These are phyloP conservation scores for Drosophila anomalata DNA, from an alignment of 2,888 invertebrate species.

Conservation along the genomic window DNA sequence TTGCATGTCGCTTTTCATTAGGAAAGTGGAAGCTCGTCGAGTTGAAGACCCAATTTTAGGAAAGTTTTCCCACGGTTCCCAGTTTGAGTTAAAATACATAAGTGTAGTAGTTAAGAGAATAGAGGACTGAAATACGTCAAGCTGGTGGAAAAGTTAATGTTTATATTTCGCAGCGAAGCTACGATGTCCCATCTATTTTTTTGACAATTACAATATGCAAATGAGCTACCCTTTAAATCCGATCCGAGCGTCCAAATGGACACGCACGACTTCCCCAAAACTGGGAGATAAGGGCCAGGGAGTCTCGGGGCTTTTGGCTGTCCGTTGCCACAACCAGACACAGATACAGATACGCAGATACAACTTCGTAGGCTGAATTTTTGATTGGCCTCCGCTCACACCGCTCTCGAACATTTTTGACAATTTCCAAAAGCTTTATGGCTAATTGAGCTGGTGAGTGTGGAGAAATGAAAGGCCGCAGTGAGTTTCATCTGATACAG, in stretches of 20 bases:
- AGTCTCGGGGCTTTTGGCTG: not conserved
- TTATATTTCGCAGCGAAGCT: slow-evolving; percentile 24
- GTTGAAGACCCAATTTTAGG: not conserved
- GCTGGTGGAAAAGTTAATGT: slow-evolving; percentile 29
- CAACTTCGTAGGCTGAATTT: slow-evolving; percentile 62
- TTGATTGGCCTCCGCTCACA: slow-evolving; percentile 62
- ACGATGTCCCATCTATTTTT: slow-evolving; percentile 23
- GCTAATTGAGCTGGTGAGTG: slow-evolving; percentile 27
- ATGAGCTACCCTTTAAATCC: slow-evolving; percentile 38
- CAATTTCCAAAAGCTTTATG: slow-evolving; percentile 51
- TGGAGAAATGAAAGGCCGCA: not conserved
- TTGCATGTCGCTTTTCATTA: slow-evolving; percentile 59
- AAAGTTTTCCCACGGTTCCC: slow-evolving; percentile 7
- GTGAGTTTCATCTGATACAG: slow-evolving; percentile 60
- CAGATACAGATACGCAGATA: slow-evolving; percentile 36
- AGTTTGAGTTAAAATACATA: slow-evolving; percentile 52
- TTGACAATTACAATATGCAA: slow-evolving; percentile 65
- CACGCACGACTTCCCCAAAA: slow-evolving; percentile 59
- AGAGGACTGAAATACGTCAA: slow-evolving; percentile 18
- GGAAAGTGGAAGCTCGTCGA: slow-evolving; percentile 18
- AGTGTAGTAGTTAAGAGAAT: slow-evolving; percentile 67
- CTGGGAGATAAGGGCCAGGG: not conserved
- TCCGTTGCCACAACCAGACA: slow-evolving; percentile 8
- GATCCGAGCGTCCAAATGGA: slow-evolving; percentile 49
- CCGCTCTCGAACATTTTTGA: slow-evolving; percentile 50